These are phyloP conservation scores for Lacerta bilineata DNA, from an alignment of 2,797 vertebrate species.

Conservation along the genomic window DNA sequence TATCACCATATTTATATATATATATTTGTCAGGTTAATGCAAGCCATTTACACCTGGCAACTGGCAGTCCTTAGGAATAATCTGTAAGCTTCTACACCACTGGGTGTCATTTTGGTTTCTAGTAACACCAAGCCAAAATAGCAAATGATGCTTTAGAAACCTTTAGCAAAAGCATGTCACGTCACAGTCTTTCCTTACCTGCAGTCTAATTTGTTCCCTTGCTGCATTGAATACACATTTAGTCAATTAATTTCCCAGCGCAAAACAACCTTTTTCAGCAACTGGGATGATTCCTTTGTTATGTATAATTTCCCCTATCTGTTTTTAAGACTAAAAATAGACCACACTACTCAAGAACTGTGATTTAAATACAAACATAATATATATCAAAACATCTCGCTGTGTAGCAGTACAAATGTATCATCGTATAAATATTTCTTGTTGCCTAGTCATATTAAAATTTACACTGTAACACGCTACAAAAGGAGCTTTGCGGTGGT, in stretches of 20 bases:
- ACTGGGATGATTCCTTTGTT: conserved; percentile 41
- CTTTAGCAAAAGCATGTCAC: conserved; percentile 49
- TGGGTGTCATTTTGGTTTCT: conserved; percentile 55
- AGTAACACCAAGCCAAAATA: conserved; percentile 61
- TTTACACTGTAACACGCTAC: neutral
- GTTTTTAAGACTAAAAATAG: conserved; percentile 32
- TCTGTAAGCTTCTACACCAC: conserved; percentile 35
- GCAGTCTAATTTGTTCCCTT: conserved; percentile 67
- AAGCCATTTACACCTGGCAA: conserved; percentile 64
- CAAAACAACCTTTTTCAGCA: conserved; percentile 58
- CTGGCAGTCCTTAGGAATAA: conserved; percentile 64
- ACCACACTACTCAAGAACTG: conserved; percentile 17
- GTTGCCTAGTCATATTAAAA: neutral
- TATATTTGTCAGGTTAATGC: conserved; percentile 63
- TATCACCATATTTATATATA: conserved; percentile 65
- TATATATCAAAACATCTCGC: neutral
- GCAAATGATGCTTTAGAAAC: conserved; percentile 65
- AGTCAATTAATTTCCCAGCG: conserved; percentile 60
- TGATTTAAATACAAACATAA: conserved; percentile 8
- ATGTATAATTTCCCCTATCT: conserved; percentile 52
- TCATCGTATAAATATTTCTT: neutral
- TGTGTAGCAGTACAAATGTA: conserved; percentile 23
- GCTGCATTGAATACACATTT: conserved; percentile 58
- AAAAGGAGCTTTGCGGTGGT: too few species aligned
- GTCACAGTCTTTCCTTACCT: conserved; percentile 65